Base-by-base conservation (phyloP, 2,797 vertebrate genomes). In the Cheirogaleus major region DNA sequence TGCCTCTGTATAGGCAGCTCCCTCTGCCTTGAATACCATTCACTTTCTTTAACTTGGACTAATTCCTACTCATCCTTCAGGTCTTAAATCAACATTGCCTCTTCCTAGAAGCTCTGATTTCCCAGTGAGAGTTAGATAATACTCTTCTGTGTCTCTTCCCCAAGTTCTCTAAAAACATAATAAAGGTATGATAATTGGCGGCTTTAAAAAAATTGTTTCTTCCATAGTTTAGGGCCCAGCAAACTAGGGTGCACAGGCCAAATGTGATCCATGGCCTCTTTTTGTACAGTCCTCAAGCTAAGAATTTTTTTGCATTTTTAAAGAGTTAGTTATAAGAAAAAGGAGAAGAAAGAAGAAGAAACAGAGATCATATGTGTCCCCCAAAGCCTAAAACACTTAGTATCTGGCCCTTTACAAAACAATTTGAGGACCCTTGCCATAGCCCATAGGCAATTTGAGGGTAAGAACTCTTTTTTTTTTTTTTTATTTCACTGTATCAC, bases 291-390 rank as follows among this genome's bases (percentile, higher is more conserved):
- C 38, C 7, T 95, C 48, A 92, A 85, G 15, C 55, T 83, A 85
- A 87, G 48, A 92, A 65, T 9, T 72, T 88, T 45, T 76, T 90
- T 81, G 59, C 32, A 81, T 86, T 96, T 96, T 93, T 94, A 92
- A 87, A 95, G 22, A n/a, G 18, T 88, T 93, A 30, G 27, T 63
- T 97, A 78, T 18, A n/a, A 15, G 67, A 76, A 88, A 75, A 75
- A 83, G 10, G 63, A 65, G 15, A 50, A 83, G 10, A 80, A 57
- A 65, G 35, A 67, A 73, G 45, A 63, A 72, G n/a, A 30, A 89
- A 83, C 30, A 90, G 41, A 90, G 61, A 75, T 35, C 25, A 52
- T 84, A 6, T 35, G 14, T 87, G 27, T 41, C 38, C 38, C 14
- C 30, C 22, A 94, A 87, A 95, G 20, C 18, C 79, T 89, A 32